Evolutionary conservation across 64 coral and sea anemone species (phyloP).

Genomic region (Montipora cactus): DNA sequence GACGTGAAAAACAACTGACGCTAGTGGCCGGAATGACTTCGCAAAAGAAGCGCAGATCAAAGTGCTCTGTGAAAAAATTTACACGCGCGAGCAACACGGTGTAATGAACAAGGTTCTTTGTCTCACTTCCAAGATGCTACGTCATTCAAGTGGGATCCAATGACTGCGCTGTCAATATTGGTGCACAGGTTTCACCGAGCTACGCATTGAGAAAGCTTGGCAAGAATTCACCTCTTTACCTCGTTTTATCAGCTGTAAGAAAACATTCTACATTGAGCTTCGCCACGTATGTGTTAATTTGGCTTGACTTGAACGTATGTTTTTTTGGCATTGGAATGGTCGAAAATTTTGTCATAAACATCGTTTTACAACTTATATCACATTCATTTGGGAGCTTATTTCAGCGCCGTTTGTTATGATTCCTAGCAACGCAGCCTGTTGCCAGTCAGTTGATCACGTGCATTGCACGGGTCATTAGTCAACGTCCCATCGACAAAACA

Average conservation of each 20-base stretch:
- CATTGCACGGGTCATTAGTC: neutral
- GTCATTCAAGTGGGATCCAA: conserved; percentile 10
- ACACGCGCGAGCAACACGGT: neutral
- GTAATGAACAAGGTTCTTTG: conserved; percentile 40
- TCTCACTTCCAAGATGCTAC: conserved; percentile 44
- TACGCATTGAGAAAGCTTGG: neutral
- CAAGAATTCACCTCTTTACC: neutral
- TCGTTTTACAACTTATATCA: too few relatives aligned
- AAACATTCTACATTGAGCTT: neutral
- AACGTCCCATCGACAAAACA: neutral
- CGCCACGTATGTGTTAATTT: neutral
- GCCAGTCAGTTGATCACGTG: neutral
- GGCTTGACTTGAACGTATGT: neutral
- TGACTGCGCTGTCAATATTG: neutral
- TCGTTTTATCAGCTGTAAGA: neutral
- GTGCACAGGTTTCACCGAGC: neutral
- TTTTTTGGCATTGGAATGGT: neutral
- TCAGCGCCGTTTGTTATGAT: neutral
- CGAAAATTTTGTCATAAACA: too few relatives aligned
- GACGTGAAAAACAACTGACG: neutral
- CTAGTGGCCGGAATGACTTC: conserved; percentile 2
- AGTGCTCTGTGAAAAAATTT: neutral
- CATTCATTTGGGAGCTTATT: neutral
- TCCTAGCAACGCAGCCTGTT: neutral
- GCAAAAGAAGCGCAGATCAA: conserved; percentile 21